Evolutionary conservation across 2,113 vertebrate genomes (phyloP).

Genomic region (Clarias magur): DNA sequence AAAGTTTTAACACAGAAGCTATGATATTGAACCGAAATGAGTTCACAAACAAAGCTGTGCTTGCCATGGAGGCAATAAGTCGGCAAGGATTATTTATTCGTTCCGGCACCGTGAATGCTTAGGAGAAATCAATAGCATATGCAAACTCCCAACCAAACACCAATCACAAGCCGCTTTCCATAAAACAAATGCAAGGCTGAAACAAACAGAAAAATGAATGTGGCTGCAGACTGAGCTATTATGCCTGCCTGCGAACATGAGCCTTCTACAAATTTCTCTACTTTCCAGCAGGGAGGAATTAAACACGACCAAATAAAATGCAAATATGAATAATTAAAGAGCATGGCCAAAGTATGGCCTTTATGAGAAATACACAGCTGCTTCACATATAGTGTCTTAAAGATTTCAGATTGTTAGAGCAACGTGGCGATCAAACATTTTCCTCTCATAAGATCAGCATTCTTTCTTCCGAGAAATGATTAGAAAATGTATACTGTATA

Average conservation of each 20-base stretch:
- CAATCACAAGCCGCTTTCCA: conserved; percentile 60
- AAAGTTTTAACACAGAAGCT: neutral
- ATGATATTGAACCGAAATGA: conserved; percentile 19
- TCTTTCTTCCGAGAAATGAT: neutral
- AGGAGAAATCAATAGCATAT: conserved; percentile 70
- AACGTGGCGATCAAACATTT: neutral
- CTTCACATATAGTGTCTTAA: neutral
- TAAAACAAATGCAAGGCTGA: conserved; percentile 54
- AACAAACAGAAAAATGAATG: conserved; percentile 48
- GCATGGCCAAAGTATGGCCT: neutral
- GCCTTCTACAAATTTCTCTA: conserved; percentile 5
- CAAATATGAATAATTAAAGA: conserved; percentile 29
- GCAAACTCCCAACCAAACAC: conserved; percentile 69
- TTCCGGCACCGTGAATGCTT: conserved; percentile 58
- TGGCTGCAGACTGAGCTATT: conserved; percentile 36
- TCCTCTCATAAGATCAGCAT: neutral
- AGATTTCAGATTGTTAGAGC: neutral
- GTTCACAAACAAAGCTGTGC: conserved; percentile 66
- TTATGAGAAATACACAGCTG: neutral
- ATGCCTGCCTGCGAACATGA: conserved; percentile 20
- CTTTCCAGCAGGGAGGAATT: conserved; percentile 28
- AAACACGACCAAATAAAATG: conserved; percentile 32
- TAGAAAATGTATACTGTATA: neutral
- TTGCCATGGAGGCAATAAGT: conserved; percentile 63
- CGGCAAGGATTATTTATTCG: conserved; percentile 66